Conservation (phyloP, 2,113 vertebrate genomes). For the Illadopsis cleaveri region DNA sequence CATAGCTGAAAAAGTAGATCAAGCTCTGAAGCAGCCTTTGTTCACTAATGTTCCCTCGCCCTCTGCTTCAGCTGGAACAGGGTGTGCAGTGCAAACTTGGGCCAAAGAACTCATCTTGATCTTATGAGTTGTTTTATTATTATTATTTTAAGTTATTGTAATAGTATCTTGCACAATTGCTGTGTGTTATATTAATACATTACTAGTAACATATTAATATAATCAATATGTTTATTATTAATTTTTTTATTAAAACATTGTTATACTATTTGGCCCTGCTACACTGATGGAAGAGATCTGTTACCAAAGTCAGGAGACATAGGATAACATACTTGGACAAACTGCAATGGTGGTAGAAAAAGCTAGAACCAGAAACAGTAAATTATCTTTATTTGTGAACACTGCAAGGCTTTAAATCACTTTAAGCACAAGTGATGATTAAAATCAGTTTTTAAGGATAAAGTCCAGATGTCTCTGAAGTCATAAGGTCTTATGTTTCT, state of each 20-base stretch:
- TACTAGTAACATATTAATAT: not conserved
- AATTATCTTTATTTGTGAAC: not conserved
- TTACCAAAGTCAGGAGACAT: not conserved
- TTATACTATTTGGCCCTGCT: not conserved
- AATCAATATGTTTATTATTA: not conserved
- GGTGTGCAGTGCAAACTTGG: not conserved
- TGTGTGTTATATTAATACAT: not conserved
- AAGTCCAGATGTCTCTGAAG: not conserved
- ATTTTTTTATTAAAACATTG: not conserved
- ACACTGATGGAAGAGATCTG: not conserved
- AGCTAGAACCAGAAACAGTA: not conserved
- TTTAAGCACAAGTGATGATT: not conserved
- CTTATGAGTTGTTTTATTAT: not conserved
- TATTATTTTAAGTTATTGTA: not conserved
- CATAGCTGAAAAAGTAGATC: not conserved
- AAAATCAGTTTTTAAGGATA: not conserved
- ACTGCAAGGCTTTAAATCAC: not conserved
- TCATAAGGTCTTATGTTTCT: not conserved
- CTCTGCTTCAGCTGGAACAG: not conserved
- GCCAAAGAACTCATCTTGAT: not conserved
- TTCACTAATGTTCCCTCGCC: not conserved
- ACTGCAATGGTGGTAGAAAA: not conserved
- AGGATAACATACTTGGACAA: not conserved
- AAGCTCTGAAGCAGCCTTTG: not conserved
- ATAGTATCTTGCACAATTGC: not conserved